These are phyloP conservation scores for Salarias fasciatus DNA, from an alignment of 2,797 vertebrate genomes.

Conservation along the genomic window DNA sequence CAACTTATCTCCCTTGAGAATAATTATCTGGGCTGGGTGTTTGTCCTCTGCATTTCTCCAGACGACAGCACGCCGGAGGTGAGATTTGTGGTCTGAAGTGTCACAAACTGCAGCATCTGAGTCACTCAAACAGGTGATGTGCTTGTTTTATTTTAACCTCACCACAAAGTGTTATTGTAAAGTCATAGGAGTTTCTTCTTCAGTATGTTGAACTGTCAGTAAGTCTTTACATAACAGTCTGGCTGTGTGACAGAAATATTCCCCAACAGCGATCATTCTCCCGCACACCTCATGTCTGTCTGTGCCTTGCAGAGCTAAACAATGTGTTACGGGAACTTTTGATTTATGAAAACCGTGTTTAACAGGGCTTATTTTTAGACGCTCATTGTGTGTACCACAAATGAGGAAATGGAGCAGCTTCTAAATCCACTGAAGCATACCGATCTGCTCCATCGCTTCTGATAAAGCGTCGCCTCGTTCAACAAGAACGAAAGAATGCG, in stretches of 20 bases:
- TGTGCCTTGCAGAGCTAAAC: too few species aligned
- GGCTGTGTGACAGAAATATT: too few species aligned
- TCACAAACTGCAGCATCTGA: neutral
- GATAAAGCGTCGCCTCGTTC: neutral
- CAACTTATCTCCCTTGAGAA: too few species aligned
- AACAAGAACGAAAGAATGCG: neutral
- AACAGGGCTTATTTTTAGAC: too few species aligned
- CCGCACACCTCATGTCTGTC: too few species aligned
- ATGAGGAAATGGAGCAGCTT: constrained; percentile 48
- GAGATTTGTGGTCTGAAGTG: neutral
- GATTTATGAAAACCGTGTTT: too few species aligned
- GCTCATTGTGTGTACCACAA: constrained; percentile 6
- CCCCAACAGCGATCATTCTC: too few species aligned
- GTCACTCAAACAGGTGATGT: constrained; percentile 2
- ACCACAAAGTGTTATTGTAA: too few species aligned
- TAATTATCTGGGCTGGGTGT: neutral
- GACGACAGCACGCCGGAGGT: constrained; percentile 3
- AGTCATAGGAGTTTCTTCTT: neutral
- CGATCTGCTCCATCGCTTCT: neutral
- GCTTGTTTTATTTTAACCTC: too few species aligned
- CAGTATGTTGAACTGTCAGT: too few species aligned
- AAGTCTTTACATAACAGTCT: too few species aligned
- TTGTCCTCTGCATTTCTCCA: constrained; percentile 1
- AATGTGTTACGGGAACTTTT: too few species aligned
- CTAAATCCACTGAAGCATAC: neutral